A percentile compares a stretch with the other conserved stretches of the same genome.
phyloP scores from a whole-genome alignment of 2,797 vertebrate species.

The Buphagus erythrorhynchus region DNA sequence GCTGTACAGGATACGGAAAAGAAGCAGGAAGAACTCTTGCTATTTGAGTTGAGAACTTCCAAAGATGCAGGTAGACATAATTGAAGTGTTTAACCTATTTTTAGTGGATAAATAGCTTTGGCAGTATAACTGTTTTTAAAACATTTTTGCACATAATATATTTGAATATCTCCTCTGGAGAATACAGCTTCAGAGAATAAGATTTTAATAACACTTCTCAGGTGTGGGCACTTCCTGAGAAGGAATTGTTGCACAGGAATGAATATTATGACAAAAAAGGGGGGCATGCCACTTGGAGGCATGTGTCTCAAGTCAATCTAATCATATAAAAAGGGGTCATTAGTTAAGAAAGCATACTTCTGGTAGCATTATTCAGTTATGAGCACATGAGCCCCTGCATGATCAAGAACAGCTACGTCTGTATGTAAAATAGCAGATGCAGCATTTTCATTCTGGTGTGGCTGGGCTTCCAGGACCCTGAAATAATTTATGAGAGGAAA shows the following conservation, averaged over 20 bases:
- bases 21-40: slow-evolving; percentile 77
- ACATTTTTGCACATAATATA: not conserved
- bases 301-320: not conserved
- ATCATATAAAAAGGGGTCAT: not conserved
- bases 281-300: not conserved
- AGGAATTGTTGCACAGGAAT: not conserved
- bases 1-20: slow-evolving; percentile 72
- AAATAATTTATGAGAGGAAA: not conserved
- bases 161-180: not conserved
- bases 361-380: not conserved
- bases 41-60: slow-evolving; percentile 70
- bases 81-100: not conserved
- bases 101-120: not conserved
- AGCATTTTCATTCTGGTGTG: not conserved
- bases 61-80: slow-evolving; percentile 78
- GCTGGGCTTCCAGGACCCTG: not conserved
- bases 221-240: not conserved
- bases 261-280: not conserved
- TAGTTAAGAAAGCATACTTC: not conserved
- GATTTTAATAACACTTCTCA: not conserved
- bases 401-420: not conserved
- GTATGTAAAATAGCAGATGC: not conserved
- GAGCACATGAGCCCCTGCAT: not conserved
- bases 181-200: not conserved
- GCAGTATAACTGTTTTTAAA: not conserved